Conservation (phyloP, 2,113 vertebrate species). For the Chaetodon auriga region DNA sequence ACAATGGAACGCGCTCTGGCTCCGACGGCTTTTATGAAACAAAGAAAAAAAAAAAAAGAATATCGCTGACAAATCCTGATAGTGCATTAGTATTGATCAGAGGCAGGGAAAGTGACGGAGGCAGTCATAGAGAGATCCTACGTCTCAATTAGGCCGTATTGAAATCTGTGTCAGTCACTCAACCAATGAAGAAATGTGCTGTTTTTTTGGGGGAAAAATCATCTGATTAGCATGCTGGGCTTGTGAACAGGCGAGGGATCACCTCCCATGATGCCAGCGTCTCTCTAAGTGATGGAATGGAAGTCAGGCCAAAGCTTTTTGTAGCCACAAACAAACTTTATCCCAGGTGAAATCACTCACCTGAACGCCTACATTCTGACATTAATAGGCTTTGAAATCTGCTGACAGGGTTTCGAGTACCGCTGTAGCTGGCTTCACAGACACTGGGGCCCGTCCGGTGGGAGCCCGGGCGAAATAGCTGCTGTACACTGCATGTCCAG, state of each 20-base stretch:
- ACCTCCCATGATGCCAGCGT: conserved; percentile 14
- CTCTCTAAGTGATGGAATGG: conserved; percentile 7
- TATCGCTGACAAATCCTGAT: conserved; percentile 71
- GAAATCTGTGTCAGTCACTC: conserved; percentile 74
- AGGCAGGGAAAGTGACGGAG: conserved; percentile 46
- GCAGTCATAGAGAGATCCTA: conserved; percentile 54
- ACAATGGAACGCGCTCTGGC: conserved; percentile 53
- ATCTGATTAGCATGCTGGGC: conserved; percentile 43
- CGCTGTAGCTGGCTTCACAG: conserved; percentile 11
- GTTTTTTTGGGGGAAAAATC: not conserved
- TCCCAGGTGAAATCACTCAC: conserved; percentile 44
- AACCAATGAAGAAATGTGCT: not conserved
- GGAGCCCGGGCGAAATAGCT: conserved; percentile 47
- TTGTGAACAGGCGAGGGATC: not conserved
- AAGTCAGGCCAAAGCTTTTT: conserved; percentile 26
- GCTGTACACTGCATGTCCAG: conserved; percentile 5
- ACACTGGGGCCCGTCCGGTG: conserved; percentile 24
- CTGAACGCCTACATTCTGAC: conserved; percentile 44
- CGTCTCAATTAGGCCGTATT: conserved; percentile 72
- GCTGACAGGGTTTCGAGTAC: conserved; percentile 49
- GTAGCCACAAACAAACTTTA: conserved; percentile 41
- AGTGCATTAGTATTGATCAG: conserved; percentile 79
- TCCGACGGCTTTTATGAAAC: conserved; percentile 67
- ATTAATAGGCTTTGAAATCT: conserved; percentile 61
- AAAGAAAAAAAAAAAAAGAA: conserved; percentile 43